A percentile compares a stretch with the other conserved stretches of the same genome.
Evolutionary conservation across 2,113 vertebrate species (phyloP).

Genomic region (Crypturellus undulatus): DNA sequence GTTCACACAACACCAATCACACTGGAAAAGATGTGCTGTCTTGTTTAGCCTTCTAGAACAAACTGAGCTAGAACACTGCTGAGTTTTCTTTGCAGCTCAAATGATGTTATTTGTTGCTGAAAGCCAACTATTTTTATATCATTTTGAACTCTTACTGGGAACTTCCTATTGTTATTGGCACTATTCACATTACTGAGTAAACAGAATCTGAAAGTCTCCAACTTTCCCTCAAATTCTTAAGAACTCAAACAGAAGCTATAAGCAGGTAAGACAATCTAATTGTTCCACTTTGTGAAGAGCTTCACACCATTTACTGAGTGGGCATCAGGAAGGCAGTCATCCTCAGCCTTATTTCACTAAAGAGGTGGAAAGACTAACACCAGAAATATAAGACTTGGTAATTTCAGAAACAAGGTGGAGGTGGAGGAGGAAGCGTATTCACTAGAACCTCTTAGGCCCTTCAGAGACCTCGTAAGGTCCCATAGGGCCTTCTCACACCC

Average conservation of each 20-base stretch:
- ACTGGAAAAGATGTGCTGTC: background rate
- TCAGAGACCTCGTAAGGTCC: no score
- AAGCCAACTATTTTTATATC: slow-evolving; percentile 1
- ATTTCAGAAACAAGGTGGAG: background rate
- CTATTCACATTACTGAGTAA: slow-evolving; percentile 22
- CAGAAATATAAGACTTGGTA: background rate
- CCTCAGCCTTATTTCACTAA: background rate
- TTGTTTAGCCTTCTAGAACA: background rate
- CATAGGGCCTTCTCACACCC: no score
- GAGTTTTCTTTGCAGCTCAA: background rate
- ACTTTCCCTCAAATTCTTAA: background rate
- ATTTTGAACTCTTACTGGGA: background rate
- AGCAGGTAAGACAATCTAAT: background rate
- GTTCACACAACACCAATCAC: background rate
- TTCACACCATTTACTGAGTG: background rate
- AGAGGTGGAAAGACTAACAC: background rate
- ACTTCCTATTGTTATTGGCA: slow-evolving; percentile 44
- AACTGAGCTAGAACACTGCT: background rate
- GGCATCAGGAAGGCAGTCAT: background rate
- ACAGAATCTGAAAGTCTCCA: background rate
- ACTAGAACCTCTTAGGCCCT: no score
- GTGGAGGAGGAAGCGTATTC: background rate
- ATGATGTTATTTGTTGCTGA: background rate
- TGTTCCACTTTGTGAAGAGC: background rate
- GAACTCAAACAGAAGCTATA: background rate